Evolutionary conservation across 2,888 invertebrate species (phyloP).

Genomic region (Myathropa florea): DNA sequence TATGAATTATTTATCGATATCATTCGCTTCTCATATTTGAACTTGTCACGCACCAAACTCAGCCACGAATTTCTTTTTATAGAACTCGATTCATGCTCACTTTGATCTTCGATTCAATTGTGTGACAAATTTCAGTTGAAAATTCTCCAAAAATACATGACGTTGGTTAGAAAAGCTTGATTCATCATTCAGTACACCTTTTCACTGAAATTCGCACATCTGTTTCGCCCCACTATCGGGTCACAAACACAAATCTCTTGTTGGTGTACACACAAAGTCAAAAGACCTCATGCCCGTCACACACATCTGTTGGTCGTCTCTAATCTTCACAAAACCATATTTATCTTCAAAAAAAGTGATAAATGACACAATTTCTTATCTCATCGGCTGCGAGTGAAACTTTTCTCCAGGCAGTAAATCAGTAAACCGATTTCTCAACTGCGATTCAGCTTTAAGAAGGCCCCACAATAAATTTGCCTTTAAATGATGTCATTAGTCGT

Average conservation of each 20-base stretch:
- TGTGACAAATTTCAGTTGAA: too few species aligned
- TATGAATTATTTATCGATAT: too few species aligned
- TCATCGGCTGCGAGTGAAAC: not conserved
- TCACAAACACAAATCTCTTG: not conserved
- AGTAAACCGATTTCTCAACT: conserved; percentile 35
- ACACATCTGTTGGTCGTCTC: not conserved
- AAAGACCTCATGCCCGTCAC: not conserved
- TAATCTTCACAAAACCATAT: not conserved
- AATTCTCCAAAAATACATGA: too few species aligned
- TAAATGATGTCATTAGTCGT: not conserved
- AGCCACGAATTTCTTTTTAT: too few species aligned
- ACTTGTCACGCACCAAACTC: too few species aligned
- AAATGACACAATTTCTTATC: not conserved
- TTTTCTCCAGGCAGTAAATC: not conserved
- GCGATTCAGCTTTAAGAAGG: conserved; percentile 16
- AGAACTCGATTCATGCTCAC: too few species aligned
- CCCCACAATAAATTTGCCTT: not conserved
- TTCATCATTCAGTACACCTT: too few species aligned
- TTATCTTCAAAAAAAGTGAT: not conserved
- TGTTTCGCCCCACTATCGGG: too few species aligned
- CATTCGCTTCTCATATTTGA: too few species aligned
- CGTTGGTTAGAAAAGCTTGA: too few species aligned
- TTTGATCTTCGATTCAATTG: too few species aligned
- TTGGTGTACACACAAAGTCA: not conserved
- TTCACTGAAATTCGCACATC: too few species aligned